Base-by-base conservation (phyloP, 1,140 invertebrate species). In the Spodoptera frugiperda region DNA sequence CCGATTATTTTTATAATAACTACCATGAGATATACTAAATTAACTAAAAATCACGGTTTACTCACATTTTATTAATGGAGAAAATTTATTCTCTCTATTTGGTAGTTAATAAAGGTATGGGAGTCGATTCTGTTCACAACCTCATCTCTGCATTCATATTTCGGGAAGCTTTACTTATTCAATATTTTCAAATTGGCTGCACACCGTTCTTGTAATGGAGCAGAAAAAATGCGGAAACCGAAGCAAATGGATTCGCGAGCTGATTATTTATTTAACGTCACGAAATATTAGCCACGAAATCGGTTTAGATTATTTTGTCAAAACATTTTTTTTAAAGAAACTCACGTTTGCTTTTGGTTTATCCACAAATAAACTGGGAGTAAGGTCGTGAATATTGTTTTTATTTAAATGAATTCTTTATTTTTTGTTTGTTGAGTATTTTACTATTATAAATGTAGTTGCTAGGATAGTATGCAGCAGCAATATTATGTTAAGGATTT, bases 131-230 rank as follows among this genome's bases (percentile, higher is more conserved):
- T 88, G 68, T 21, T 39, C 6, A 68, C 5, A 5, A 11, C 12
- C 25, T 87, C 67, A 57, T 89, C 84, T 90, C 75, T 82, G 71
- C 77, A 84, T 81, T 86, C 86, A 90, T 90, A 89, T 89, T 88
- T 84, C 76, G 78, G 77, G 82, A 82, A 76, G 81, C 81, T 86
- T 86, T 88, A 92, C 79, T 91, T 92, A 91, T 93, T 93, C 91
- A 93, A 91, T 93, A 91, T 91, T 90, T 91, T 87, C 86, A 90
- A 91, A 91, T 93, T 91, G 88, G 85, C 85, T 84, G 85, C 85
- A 84, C 83, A 81, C 82, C 85, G 81, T 74, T 75, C 72, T 65
- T 82, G 86, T 91, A 90, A 93, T 91, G 88, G 88, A 88, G 80
- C 78, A 68, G 83, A 90, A 92, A 92, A 91, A 87, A 87, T 78